Conservation (phyloP, 2,797 vertebrate species). For the Sarcophilus harrisii region DNA sequence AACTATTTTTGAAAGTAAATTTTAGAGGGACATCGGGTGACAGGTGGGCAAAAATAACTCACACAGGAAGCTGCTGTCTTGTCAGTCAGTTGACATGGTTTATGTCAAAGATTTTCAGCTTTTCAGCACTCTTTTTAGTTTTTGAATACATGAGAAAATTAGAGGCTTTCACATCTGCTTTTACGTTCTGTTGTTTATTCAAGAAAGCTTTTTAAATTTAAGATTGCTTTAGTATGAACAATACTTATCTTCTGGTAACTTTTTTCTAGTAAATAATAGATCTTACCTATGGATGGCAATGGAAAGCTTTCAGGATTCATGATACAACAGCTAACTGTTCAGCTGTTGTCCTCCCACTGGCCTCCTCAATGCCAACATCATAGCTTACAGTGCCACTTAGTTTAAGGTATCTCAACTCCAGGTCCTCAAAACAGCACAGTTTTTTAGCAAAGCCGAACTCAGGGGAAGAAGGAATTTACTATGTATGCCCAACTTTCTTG, state of each 20-base stretch:
- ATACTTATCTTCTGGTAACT: slow-evolving; percentile 49
- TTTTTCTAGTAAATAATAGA: slow-evolving; percentile 57
- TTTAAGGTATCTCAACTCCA: not conserved
- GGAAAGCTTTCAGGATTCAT: slow-evolving; percentile 25
- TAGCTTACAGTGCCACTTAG: not conserved
- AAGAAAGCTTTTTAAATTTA: slow-evolving; percentile 52
- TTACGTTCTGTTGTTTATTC: slow-evolving; percentile 51
- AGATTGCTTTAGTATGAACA: slow-evolving; percentile 36
- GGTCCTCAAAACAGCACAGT: not conserved
- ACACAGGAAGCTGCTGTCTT: slow-evolving; percentile 3
- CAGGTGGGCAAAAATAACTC: not conserved
- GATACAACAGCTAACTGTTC: slow-evolving; percentile 3
- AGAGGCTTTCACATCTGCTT: slow-evolving; percentile 59
- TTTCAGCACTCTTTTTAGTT: slow-evolving; percentile 48
- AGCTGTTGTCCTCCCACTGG: not conserved
- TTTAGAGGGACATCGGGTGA: not conserved
- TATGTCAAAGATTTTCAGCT: slow-evolving; percentile 17
- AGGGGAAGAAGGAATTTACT: not conserved
- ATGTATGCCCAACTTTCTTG: not conserved
- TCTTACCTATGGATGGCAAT: slow-evolving; percentile 39
- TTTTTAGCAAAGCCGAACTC: not conserved
- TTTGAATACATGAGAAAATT: slow-evolving; percentile 47
- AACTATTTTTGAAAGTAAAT: slow-evolving; percentile 15
- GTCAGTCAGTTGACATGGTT: slow-evolving; percentile 23
- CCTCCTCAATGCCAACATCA: not conserved